Conservation (phyloP, 1,140 invertebrate genomes). For the Chelonus insularis region DNA sequence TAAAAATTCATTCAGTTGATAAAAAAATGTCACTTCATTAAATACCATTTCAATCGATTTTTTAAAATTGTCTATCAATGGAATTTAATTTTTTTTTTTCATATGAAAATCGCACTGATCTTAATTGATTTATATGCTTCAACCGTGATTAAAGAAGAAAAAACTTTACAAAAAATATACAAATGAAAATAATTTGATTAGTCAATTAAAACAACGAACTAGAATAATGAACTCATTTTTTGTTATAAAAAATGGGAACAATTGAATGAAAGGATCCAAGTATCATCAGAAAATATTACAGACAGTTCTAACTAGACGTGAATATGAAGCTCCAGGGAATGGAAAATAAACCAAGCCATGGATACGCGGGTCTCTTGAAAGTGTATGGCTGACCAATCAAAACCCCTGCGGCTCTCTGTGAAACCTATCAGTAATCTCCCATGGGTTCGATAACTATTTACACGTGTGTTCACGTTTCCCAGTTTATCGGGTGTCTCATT, state of each 20-base stretch:
- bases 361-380: slow-evolving; percentile 5
- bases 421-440: slow-evolving; percentile 16
- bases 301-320: slow-evolving; percentile 1
- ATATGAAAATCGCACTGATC: too few relatives aligned
- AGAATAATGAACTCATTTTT: too few relatives aligned
- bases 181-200: background rate
- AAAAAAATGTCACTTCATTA: too few relatives aligned
- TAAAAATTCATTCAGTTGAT: too few relatives aligned
- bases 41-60: too few relatives aligned
- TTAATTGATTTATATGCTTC: too few relatives aligned
- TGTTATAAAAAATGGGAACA: too few relatives aligned
- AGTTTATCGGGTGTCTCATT: slow-evolving; percentile 13
- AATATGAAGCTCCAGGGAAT: slow-evolving; percentile 12
- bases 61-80: too few relatives aligned
- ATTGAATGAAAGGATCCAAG: background rate
- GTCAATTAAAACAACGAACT: background rate
- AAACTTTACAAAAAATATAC: background rate
- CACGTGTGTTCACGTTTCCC: slow-evolving; percentile 4
- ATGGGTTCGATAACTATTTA: slow-evolving; percentile 20
- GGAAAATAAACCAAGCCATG: background rate
- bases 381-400: slow-evolving; percentile 20
- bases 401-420: slow-evolving; percentile 6
- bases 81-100: too few relatives aligned
- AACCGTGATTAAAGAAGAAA: too few relatives aligned
- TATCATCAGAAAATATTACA: background rate